Base-by-base conservation (phyloP, 2,113 vertebrate genomes). In the Myrmecobius fasciatus region DNA sequence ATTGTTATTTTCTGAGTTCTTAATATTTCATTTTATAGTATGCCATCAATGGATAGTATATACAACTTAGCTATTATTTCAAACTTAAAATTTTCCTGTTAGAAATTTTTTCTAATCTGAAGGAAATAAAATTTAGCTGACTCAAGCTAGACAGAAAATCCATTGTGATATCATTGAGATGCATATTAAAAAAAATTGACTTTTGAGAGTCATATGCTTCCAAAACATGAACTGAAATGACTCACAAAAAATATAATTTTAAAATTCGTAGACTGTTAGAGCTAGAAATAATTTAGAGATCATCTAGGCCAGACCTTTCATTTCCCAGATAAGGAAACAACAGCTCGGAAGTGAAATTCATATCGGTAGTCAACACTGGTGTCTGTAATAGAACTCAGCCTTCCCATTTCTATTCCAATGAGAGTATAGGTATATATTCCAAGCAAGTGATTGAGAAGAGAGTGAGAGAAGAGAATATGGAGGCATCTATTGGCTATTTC, bases 221-320 rank as follows among this genome's bases (percentile, higher is more conserved):
- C 60, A 75, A 75, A n/a, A 75, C 36, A 75, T 75, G 31, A 75
- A 75, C 36, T 75, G 60, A 75, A 75, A 75, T 75, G 36, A 75
- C 60, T 75, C 60, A 75, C 60, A n/a, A n/a, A 75, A 75, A 75
- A 75, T n/a, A n/a, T 75, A 75, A 75, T 75, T 75, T 75, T 75
- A 36, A 20, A 75, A 1, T 36, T 75, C 60, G n/a, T 6, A 75
- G 60, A 75, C 14, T 75, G 36, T n/a, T 75, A 75, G 12, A 75
- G 31, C 12, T 75, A 20, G 36, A 75, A 75, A 36, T 3, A 75
- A 75, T 75, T 75, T 75, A 75, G 60, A 75, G 60, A 75, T n/a
- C 12, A 75, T 75, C 36, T 75, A n/a, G 14, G 12, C 3, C 36
- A n/a, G 12, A 0, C 12, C 12, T n/a, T 36, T 75, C 10, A 75